These are phyloP conservation scores for Drosophila percnosoma DNA, from an alignment of 2,888 invertebrate genomes.

Conservation along the genomic window DNA sequence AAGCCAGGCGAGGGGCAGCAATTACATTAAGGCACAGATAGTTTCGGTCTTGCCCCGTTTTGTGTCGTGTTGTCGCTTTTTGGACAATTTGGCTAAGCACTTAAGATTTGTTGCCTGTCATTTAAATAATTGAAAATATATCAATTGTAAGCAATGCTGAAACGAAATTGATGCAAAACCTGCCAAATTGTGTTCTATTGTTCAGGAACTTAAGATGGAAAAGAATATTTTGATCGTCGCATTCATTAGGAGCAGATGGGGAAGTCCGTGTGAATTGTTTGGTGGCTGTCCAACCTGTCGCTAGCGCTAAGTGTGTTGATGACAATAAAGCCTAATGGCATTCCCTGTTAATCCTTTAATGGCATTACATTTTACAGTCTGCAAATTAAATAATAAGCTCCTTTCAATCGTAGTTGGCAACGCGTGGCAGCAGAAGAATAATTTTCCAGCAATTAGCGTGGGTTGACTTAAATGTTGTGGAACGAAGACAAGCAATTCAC, in stretches of 20 bases:
- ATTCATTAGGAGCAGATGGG: background rate
- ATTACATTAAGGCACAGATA: constrained; percentile 67
- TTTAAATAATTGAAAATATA: constrained; percentile 75
- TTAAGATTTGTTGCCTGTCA: constrained; percentile 68
- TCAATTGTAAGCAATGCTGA: constrained; percentile 36
- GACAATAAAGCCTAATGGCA: constrained; percentile 72
- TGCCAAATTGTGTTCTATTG: background rate
- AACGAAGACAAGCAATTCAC: background rate
- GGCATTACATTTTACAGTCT: constrained; percentile 74
- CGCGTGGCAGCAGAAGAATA: constrained; percentile 8
- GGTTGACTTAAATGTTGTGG: constrained; percentile 29
- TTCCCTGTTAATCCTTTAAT: constrained; percentile 75
- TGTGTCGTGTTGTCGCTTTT: constrained; percentile 25
- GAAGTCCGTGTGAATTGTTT: constrained; percentile 9
- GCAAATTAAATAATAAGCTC: constrained; percentile 73
- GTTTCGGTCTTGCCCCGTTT: constrained; percentile 28
- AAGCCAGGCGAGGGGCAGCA: constrained; percentile 43
- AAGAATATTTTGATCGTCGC: background rate
- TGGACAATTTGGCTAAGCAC: constrained; percentile 66
- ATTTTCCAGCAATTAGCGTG: constrained; percentile 20
- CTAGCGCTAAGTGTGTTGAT: constrained; percentile 26
- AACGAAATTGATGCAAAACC: constrained; percentile 7
- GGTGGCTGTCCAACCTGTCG: constrained; percentile 21
- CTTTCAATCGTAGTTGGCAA: constrained; percentile 42
- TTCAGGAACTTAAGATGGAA: background rate